Percentiles rank a stretch among this genome's conserved stretches.
Evolutionary conservation across 1,140 invertebrate species (phyloP).

Genomic region (Bilobella aurantiaca): DNA sequence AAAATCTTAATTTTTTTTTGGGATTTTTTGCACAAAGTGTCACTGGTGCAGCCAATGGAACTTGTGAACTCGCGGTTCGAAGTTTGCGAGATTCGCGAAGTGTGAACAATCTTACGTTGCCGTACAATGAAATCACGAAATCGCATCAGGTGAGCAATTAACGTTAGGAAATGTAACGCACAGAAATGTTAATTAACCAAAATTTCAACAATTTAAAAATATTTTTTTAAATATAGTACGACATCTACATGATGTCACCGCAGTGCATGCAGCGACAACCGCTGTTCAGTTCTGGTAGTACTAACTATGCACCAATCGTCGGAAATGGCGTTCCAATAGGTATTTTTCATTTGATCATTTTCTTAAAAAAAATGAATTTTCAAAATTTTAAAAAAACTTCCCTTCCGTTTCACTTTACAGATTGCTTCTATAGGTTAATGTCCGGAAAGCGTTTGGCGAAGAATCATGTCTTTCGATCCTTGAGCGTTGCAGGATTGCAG

Average conservation of each 20-base stretch:
- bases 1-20: too few relatives aligned
- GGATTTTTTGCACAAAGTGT: constrained; percentile 13
- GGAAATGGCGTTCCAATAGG: constrained; percentile 28
- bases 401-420: constrained; percentile 12
- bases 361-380: neutral
- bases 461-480: constrained; percentile 21
- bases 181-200: too few relatives aligned
- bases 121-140: constrained; percentile 22
- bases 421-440: constrained; percentile 35
- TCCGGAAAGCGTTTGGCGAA: constrained; percentile 27
- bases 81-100: constrained; percentile 19
- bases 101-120: constrained; percentile 12
- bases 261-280: constrained; percentile 11
- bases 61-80: constrained; percentile 26
- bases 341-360: neutral
- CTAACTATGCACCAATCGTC: too few relatives aligned
- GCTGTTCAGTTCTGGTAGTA: neutral
- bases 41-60: constrained; percentile 23
- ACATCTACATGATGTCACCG: constrained; percentile 29
- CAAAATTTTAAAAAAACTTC: neutral
- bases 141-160: constrained; percentile 2
- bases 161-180: too few relatives aligned
- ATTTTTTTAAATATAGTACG: constrained; percentile 16
- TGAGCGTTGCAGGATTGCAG: constrained; percentile 25
- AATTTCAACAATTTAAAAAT: too few relatives aligned